These are phyloP conservation scores for Mamestra brassicae DNA, from an alignment of 2,888 invertebrate species.

Conservation along the genomic window DNA sequence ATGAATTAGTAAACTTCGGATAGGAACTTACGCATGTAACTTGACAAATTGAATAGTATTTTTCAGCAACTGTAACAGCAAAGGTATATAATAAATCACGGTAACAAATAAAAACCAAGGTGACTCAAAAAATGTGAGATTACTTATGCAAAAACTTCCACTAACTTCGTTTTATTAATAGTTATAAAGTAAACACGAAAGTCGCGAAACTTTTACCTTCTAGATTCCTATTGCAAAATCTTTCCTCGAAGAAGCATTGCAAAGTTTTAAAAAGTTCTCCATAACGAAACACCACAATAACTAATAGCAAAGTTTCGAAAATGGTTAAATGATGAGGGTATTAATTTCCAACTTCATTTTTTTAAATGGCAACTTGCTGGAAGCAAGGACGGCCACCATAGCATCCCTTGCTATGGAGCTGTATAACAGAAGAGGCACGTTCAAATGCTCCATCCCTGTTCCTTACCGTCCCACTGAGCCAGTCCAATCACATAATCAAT, in stretches of 20 bases:
- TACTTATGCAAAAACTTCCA: slow-evolving; percentile 19
- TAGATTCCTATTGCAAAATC: slow-evolving; percentile 42
- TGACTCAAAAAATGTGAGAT: slow-evolving; percentile 23
- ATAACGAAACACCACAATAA: slow-evolving; percentile 44
- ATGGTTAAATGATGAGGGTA: slow-evolving; percentile 31
- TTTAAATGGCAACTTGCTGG: slow-evolving; percentile 17
- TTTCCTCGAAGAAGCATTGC: slow-evolving; percentile 34
- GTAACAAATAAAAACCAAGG: slow-evolving; percentile 19
- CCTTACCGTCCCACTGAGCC: slow-evolving; percentile 60
- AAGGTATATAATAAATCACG: slow-evolving; percentile 4
- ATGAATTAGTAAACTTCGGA: neutral
- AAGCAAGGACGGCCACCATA: slow-evolving; percentile 15
- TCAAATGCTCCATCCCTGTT: slow-evolving; percentile 47
- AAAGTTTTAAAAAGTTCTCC: slow-evolving; percentile 48
- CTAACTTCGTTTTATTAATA: slow-evolving; percentile 28
- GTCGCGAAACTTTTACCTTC: slow-evolving; percentile 33
- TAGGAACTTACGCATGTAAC: neutral
- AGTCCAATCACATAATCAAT: slow-evolving; percentile 68
- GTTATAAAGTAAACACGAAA: slow-evolving; percentile 39
- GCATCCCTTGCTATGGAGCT: neutral
- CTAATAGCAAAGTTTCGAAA: slow-evolving; percentile 50
- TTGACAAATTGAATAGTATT: neutral
- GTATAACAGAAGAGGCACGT: slow-evolving; percentile 26
- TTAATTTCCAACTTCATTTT: slow-evolving; percentile 46
- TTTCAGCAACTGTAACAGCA: neutral